Evolutionary conservation across 2,797 vertebrate genomes (phyloP), one percentile per base, ranked within the genome.

Genomic region (Hypotaenidia okinawae): DNA sequence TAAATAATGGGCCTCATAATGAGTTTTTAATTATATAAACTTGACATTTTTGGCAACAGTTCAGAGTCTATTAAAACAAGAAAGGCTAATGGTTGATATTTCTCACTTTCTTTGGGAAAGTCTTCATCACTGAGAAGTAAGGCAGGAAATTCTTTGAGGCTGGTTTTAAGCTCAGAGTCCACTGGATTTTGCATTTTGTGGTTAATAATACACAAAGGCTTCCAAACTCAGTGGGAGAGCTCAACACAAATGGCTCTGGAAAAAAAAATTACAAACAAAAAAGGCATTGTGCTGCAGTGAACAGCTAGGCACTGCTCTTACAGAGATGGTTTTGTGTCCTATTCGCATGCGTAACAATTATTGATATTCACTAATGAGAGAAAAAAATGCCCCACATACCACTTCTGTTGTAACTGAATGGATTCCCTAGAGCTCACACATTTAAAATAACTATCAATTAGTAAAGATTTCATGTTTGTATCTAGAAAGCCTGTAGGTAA

Each of bases 291-390:
- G 73, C 55, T 76, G 49, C 55, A 94, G 64, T 27, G 66, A 94
- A 90, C 76, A 84, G 68, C 87, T 68, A 87, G 80, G 63, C 89
- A 59, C 63, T 37, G 72, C 81, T 94, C 68, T 95, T 57, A 96
- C 93, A 97, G 87, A 95, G 91, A 88, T 69, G 86, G 69, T 84
- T 97, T 96, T 97, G 95, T 97, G 52, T 82, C n/a, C n/a, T 33
- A 61, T 91, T 89, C 16, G 5, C 62, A 84, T 24, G 89, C 72
- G n/a, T 61, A 91, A 91, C 72, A 81, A 86, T 95, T 93, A 87
- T n/a, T 88, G 84, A 92, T 93, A 96, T 64, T 84, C 85, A 81
- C 49, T 94, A 79, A 87, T 78, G 87, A 86, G 74, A 78, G 54
- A 68, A 84, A 95, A 84, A 92, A 77, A 32, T 18, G 7, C 25